Evolutionary conservation across 2,888 invertebrate genomes (phyloP).

Genomic region (Drosophila fulvimacula): DNA sequence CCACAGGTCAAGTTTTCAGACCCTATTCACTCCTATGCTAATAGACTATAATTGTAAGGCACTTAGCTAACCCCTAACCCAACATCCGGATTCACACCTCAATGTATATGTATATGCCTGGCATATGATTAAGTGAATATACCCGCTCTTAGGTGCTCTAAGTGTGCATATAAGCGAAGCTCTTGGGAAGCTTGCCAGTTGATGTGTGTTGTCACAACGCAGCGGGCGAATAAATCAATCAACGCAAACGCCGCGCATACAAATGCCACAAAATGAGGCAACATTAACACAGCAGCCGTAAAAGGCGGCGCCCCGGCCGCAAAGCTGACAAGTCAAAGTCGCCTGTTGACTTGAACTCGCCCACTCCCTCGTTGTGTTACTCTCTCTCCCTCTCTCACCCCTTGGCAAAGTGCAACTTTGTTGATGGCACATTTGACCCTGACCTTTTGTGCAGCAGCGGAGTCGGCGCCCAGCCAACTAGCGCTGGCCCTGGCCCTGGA

Average conservation of each 20-base stretch:
- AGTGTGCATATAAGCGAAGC: background rate
- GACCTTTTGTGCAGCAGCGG: slow-evolving; percentile 71
- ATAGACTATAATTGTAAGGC: background rate
- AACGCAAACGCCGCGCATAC: slow-evolving; percentile 46
- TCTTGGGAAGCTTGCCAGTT: slow-evolving; percentile 15
- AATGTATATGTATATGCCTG: background rate
- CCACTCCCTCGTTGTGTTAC: background rate
- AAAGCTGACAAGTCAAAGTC: slow-evolving; percentile 43
- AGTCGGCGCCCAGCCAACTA: slow-evolving; percentile 71
- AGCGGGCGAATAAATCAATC: slow-evolving; percentile 39
- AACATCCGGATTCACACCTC: background rate
- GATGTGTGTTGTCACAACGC: slow-evolving; percentile 4
- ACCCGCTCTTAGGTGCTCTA: background rate
- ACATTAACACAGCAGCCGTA: slow-evolving; percentile 25
- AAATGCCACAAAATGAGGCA: slow-evolving; percentile 51
- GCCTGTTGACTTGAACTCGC: slow-evolving; percentile 28
- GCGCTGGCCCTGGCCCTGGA: slow-evolving; percentile 26
- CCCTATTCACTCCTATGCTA: background rate
- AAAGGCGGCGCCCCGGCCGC: slow-evolving; percentile 32
- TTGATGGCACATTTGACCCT: slow-evolving; percentile 51
- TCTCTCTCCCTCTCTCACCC: background rate
- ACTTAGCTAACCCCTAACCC: slow-evolving; percentile 2
- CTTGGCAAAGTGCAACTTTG: slow-evolving; percentile 41
- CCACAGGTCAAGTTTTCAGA: background rate
- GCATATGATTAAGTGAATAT: slow-evolving; percentile 1